These are phyloP conservation scores for Schizaphis graminum DNA, from an alignment of 2,888 invertebrate genomes.

Conservation along the genomic window DNA sequence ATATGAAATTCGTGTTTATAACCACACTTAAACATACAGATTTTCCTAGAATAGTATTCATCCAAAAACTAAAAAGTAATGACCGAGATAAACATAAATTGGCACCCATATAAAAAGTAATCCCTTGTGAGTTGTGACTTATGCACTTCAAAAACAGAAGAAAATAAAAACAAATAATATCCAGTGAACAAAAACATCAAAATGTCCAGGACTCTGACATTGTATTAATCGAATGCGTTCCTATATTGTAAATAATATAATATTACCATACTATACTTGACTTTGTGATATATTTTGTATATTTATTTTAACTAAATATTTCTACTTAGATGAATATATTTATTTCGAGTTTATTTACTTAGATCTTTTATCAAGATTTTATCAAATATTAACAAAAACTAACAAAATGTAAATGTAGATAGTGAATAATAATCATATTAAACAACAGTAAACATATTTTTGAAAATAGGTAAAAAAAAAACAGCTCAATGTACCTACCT, in stretches of 20 bases:
- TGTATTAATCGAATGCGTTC: background rate
- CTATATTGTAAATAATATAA: background rate
- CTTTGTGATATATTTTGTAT: background rate
- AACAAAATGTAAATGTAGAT: background rate
- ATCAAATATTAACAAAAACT: background rate
- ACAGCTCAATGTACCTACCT: background rate
- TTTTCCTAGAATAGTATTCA: background rate
- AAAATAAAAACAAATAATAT: background rate
- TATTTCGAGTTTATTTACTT: no score
- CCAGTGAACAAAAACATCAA: background rate
- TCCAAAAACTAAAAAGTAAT: background rate
- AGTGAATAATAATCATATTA: background rate
- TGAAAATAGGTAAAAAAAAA: background rate
- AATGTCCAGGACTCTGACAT: background rate
- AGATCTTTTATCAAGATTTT: background rate
- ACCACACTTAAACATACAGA: background rate
- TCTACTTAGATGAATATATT: background rate
- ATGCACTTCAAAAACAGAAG: background rate
- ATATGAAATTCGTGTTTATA: background rate
- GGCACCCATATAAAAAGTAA: background rate
- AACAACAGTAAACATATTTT: background rate
- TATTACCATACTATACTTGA: background rate
- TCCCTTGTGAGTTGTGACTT: background rate
- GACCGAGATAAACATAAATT: background rate
- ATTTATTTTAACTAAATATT: background rate